Base-by-base conservation (phyloP, 2,888 invertebrate species). In the Ophion ventricosus region DNA sequence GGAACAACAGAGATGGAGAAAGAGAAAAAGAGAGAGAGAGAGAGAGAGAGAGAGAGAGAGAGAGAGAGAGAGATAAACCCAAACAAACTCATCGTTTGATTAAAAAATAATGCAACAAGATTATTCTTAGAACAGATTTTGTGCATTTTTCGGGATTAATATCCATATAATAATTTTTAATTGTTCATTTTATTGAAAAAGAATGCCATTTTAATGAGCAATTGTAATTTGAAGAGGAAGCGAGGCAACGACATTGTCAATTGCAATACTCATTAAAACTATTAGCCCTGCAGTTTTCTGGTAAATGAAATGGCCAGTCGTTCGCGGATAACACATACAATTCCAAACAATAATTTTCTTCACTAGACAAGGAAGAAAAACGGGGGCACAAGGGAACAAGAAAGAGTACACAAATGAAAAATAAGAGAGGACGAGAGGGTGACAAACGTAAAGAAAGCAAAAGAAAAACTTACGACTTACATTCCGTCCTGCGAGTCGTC, bases 381-480 rank as follows among this genome's bases (percentile, higher is more conserved):
- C 1, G n/a, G n/a, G n/a, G n/a, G 49, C 49, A 35, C 5, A 35
- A 7, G 3, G 35, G 0, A 35, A 35, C 8, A 35, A 35, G 35
- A 49, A 49, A 49, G 17, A 49, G 0, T 0, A 14, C 2, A 17
- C 17, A 49, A 43, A 0, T n/a, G 7, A 40, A 7, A 23, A 57
- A 57, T 23, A 56, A 49, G 43, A 40, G 40, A 49, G 43, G n/a
- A 23, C 17, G 57, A 75, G 26, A 23, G 49, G 17, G 26, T 23
- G n/a, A 54, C 10, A 10, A 3, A 69, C 1, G 54, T 10, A 69
- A 54, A 54, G 49, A 29, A 7, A 29, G 49, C 11, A 26, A 35
- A 4, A 14, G 11, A 69, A 54, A 56, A 69, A 90, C 89, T 88
- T 87, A 54, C 83, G 4, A 89, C 90, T 90, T 88, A 90, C 90